Evolutionary conservation across 2,797 vertebrate species (phyloP), one percentile per base, ranked within the genome.

Genomic region (Melanotaenia maccullochi): DNA sequence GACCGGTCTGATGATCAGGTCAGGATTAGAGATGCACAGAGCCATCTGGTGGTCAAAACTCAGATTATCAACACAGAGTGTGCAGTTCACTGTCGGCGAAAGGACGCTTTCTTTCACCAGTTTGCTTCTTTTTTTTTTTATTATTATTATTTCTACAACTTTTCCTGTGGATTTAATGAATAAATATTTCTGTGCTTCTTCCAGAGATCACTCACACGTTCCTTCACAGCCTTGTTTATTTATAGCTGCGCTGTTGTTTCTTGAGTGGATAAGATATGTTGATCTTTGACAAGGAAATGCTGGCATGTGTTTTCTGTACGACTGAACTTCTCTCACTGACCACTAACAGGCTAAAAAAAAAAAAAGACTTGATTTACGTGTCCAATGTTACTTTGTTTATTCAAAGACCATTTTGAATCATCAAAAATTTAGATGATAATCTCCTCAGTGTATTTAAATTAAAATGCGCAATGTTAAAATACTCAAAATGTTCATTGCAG

Each of bases 31-130:
- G 95, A 96, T 95, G 95, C 93, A 94, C 92, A 86, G 95, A 95
- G 96, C 95, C 96, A 84, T 94, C 96, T 95, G 96, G 96, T 93
- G 96, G 96, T 90, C 93, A 94, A 90, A 96, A 93, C 90, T 96
- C 35, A 69, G n/a, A 77, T 1, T 11, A 24, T 18, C 32, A 9
- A 28, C 40, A 56, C 25, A 32, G 16, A 28, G 2, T 9, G 22
- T 24, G 49, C 12, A 24, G 49, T 22, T 51, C 49, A 12, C 49
- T 51, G n/a, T 3, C 3, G 9, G 49, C 22, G 1, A 22, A 14
- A 16, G 8, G 5, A 3, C 25, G 16, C 4, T 52, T 25, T 28
- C 51, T 14, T 11, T 11, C 7, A n/a, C 16, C 7, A 58, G 32
- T 33, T 6, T 33, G 32, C 32, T 38, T 68, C 18, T 12, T 25